Evolutionary conservation across 2,797 vertebrate species (phyloP).

Genomic region (Siniperca obscura): DNA sequence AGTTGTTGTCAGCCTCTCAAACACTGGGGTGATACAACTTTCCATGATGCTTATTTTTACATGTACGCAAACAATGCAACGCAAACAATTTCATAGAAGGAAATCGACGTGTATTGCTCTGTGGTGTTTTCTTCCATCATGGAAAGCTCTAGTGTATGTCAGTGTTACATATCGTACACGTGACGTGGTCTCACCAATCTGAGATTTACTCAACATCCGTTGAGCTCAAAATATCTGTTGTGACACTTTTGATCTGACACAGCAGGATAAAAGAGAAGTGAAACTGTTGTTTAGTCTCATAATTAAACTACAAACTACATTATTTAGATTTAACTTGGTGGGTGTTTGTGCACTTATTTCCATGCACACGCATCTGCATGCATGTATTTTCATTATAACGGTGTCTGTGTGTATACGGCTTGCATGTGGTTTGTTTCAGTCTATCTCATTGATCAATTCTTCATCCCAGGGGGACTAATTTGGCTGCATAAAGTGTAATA

Average conservation of each 20-base stretch:
- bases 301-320: not conserved
- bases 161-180: conserved; percentile 36
- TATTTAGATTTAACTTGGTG: not conserved
- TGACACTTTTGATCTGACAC: conserved; percentile 49
- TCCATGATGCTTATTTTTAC: conserved; percentile 30
- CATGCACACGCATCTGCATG: not conserved
- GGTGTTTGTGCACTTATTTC: not conserved
- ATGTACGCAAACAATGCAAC: not conserved
- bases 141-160: conserved; percentile 56
- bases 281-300: conserved; percentile 30
- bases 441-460: not conserved
- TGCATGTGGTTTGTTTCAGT: not conserved
- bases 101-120: conserved; percentile 17
- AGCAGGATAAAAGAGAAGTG: conserved; percentile 24
- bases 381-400: not conserved
- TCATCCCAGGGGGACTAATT: not conserved
- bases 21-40: not conserved
- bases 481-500: not conserved
- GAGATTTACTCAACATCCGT: conserved; percentile 79
- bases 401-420: not conserved
- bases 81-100: not conserved
- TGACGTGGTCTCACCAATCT: conserved; percentile 16
- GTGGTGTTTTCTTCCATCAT: conserved; percentile 47
- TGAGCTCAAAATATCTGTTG: conserved; percentile 62
- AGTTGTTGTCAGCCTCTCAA: not conserved